These are phyloP conservation scores for Spialia ferax DNA, from an alignment of 2,888 invertebrate genomes.

Conservation along the genomic window DNA sequence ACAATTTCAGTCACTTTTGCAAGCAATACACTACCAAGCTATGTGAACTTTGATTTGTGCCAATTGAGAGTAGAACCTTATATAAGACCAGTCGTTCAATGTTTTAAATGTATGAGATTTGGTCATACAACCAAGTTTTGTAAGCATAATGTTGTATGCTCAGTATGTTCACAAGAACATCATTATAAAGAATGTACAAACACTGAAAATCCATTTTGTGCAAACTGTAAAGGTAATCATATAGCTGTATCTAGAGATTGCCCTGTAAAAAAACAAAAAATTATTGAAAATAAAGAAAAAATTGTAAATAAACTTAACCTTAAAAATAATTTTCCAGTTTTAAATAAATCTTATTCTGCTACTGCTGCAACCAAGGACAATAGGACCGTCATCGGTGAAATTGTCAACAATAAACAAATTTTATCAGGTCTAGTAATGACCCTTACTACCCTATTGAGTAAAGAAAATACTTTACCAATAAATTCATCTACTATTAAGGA, in stretches of 20 bases:
- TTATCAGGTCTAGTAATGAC: not conserved
- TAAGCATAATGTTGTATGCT: not conserved
- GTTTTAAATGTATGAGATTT: slow-evolving; percentile 4
- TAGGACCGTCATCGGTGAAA: not conserved
- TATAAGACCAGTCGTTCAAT: not conserved
- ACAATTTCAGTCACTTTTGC: not conserved
- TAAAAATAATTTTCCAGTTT: not conserved
- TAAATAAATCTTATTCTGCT: not conserved
- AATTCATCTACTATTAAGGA: not conserved
- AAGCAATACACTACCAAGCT: not conserved
- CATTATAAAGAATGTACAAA: not conserved
- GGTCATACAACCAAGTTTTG: not conserved
- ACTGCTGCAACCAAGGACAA: not conserved
- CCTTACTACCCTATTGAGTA: not conserved
- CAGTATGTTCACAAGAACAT: slow-evolving; percentile 1
- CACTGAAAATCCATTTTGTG: not conserved
- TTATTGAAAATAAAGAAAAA: slow-evolving; percentile 4
- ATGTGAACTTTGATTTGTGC: not conserved
- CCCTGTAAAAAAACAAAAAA: slow-evolving; percentile 5
- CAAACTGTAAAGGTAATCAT: not conserved
- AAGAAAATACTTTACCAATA: not conserved
- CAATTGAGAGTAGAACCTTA: slow-evolving; percentile 3
- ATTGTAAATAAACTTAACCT: not conserved
- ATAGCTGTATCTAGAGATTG: not conserved
- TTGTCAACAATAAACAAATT: not conserved